Evolutionary conservation across 2,113 vertebrate genomes (phyloP), one percentile per base, ranked within the genome.

Genomic region (Dasyornis broadbenti): DNA sequence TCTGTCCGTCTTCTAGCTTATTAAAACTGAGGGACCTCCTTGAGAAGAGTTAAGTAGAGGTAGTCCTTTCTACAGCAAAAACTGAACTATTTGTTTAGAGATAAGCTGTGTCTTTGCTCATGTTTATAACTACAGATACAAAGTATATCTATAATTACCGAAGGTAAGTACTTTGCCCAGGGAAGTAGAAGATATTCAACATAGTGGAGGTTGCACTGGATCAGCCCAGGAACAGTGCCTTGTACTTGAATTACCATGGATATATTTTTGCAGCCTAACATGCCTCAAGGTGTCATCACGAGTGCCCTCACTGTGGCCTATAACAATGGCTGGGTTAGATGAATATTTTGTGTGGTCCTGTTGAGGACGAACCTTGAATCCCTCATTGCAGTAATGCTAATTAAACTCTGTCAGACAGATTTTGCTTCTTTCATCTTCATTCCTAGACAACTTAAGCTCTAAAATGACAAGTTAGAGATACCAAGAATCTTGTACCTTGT

Each of bases 221-320:
- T 70, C 18, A 61, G n/a, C 3, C 0, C 0, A 70, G 42, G 22
- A 90, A 35, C 4, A 13, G 3, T n/a, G 13, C 31, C 23, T 76
- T 63, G 24, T 11, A 66, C 37, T 70, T 82, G 4, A 63, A 72
- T 68, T 76, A 33, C 9, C 13, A 15, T 2, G 13, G 22, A 52
- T 31, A 30, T 17, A 52, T 15, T 86, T 65, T 70, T 64, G n/a
- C 63, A 63, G 9, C 10, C 31, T 64, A 82, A 59, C 2, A 1
- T 71, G 30, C 8, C 21, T 86, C 35, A 77, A 64, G 11, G 50
- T 84, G 19, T 57, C 71, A 69, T 35, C 30, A 16, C 8, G 20
- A 64, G 19, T 37, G 22, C 1, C 53, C 13, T 47, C 59, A n/a
- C 13, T 35, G 11, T 24, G 12, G 11, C 17, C 17, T 73, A 21